Evolutionary conservation across 2,113 vertebrate genomes (phyloP), one percentile per base, ranked within the genome.

Genomic region (Erinaceus europaeus): DNA sequence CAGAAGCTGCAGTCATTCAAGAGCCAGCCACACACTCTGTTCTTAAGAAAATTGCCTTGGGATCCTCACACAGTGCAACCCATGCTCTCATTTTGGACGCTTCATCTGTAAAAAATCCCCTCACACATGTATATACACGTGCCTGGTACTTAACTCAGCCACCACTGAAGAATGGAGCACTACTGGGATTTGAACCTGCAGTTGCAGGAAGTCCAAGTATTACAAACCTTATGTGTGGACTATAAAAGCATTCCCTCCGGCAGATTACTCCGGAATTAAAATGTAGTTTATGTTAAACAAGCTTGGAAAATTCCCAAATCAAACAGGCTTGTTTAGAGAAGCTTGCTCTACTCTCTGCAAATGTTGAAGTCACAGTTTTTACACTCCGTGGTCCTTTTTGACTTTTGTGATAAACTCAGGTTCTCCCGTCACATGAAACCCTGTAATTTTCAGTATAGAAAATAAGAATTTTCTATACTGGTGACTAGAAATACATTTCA

Each of bases 1-100:
- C 95, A 95, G 95, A 96, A 96, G 42, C 93, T 77, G 67, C 71
- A 95, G 88, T 82, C 93, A 93, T 94, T 95, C 95, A 94, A 71
- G 85, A 90, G 75, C 92, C 88, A 90, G 75, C 92, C 88, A 80
- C 92, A 88, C 89, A 89, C 90, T 94, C 85, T 69, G 92, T 90
- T 94, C 91, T 92, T 73, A 86, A 69, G 86, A 84, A 95, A 94
- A 94, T 71, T 89, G 91, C 78, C 59, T 4, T 74, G 92, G 89
- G 92, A 94, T 90, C 87, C 82, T 95, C 91, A 92, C 85, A 87
- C 82, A 46, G 92, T 65, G 91, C 84, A 90, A 80, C 82, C 50
- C 79, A 29, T 71, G 89, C 92, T 89, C 90, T 94, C 59, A 4
- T 87, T 86, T 73, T 89, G 78, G 87, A 93, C 0, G 57, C 72